A percentile compares a stretch with the other conserved stretches of the same genome.
Conservation (phyloP, 2,797 vertebrate genomes). For the Etheostoma perlongum region DNA sequence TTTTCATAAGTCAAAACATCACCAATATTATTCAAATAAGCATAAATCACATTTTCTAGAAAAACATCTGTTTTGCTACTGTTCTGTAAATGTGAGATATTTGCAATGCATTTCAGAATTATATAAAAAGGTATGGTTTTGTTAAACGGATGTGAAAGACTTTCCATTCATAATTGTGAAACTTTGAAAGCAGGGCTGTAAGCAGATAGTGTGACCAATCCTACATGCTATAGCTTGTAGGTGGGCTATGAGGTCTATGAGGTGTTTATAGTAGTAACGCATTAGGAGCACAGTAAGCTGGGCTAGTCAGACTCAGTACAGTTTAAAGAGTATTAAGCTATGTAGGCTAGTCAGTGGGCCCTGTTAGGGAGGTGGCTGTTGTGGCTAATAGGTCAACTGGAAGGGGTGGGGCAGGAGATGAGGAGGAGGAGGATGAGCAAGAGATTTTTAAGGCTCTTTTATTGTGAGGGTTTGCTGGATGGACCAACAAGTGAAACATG, state of each 20-base stretch:
- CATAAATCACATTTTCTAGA: background rate
- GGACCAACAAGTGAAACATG: slow-evolving; percentile 30
- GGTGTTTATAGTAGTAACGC: slow-evolving; percentile 32
- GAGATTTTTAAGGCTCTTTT: slow-evolving; percentile 63
- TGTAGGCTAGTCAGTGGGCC: slow-evolving; percentile 60
- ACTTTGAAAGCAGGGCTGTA: background rate
- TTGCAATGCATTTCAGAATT: background rate
- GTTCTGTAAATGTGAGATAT: background rate
- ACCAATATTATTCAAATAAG: background rate
- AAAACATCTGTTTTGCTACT: background rate
- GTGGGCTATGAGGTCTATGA: slow-evolving; percentile 12
- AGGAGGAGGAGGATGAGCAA: slow-evolving; percentile 59
- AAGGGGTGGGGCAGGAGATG: slow-evolving; percentile 67
- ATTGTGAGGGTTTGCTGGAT: slow-evolving; percentile 42
- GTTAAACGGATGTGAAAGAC: background rate
- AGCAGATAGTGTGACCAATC: background rate
- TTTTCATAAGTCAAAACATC: background rate
- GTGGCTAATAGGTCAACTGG: slow-evolving; percentile 75
- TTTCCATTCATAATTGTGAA: background rate
- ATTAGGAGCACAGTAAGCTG: slow-evolving; percentile 53
- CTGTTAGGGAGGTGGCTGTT: slow-evolving; percentile 55
- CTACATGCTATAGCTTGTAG: slow-evolving; percentile 7
- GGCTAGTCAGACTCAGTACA: slow-evolving; percentile 48
- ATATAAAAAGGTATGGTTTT: background rate
- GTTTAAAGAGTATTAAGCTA: slow-evolving; percentile 69